Percentiles rank a stretch among this genome's conserved stretches.
phyloP scores from a whole-genome alignment of 2,797 vertebrate genomes.

The Lagorchestes hirsutus region DNA sequence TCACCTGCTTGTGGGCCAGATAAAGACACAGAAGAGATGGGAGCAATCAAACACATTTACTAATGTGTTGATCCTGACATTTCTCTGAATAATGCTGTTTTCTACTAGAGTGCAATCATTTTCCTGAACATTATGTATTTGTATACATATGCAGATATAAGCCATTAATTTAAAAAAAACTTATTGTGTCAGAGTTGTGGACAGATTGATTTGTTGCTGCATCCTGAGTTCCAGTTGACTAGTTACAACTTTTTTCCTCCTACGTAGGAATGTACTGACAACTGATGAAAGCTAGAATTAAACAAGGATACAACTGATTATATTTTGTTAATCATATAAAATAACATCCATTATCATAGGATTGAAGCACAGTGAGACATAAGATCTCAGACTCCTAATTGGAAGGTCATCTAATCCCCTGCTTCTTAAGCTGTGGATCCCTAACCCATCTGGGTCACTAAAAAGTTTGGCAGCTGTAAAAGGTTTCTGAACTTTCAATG shows the following conservation, averaged over 20 bases:
- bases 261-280: background rate
- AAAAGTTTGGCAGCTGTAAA: no score
- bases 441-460: no score
- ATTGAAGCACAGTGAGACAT: background rate
- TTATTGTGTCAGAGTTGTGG: constrained; percentile 35
- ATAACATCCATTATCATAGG: background rate
- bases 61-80: constrained; percentile 79
- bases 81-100: constrained; percentile 77
- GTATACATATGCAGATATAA: constrained; percentile 53
- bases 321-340: background rate
- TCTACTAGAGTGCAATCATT: constrained; percentile 38
- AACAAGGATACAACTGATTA: background rate
- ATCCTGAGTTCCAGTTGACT: constrained; percentile 46
- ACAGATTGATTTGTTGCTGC: constrained; percentile 49
- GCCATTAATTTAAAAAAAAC: constrained; percentile 54
- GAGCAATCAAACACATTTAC: constrained; percentile 78
- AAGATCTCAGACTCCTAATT: background rate
- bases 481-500: no score
- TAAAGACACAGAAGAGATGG: constrained; percentile 79
- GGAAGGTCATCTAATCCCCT: background rate
- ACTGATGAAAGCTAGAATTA: background rate
- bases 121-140: constrained; percentile 58
- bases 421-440: no score
- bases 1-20: constrained; percentile 54
- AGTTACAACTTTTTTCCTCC: constrained; percentile 38